Evolutionary conservation across 2,797 vertebrate species (phyloP), one percentile per base, ranked within the genome.

Genomic region (Stomatorhinus walkeri): DNA sequence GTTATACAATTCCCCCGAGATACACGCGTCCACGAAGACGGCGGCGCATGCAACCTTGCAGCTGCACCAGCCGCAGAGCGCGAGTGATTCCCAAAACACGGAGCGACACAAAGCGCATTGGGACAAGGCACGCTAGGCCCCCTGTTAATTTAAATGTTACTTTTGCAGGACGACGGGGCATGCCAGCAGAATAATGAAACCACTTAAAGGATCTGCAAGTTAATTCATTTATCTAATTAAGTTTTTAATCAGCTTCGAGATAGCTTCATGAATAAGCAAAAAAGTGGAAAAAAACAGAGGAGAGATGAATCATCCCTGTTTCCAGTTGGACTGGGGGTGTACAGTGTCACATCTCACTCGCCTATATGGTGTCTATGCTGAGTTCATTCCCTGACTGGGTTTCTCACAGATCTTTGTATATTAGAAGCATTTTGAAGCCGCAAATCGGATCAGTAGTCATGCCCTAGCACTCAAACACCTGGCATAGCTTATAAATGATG

Each of bases 251-350:
- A 85, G 51, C n/a, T 85, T 12, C 0, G 68, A 40, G 68, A 76
- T 76, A 14, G 84, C 84, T 86, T 86, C 48, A 86, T 86, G 84
- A 86, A 52, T 54, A 86, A 86, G 51, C 24, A 86, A 86, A 32
- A 86, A 86, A 28, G 4, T 14, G 10, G 84, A 19, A 51, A 10
- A 52, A 54, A 19, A 48, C 12, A 24, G 84, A 32, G 36, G 28
- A 28, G 10, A 76, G 48, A 86, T 52, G 24, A 86, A 54, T 86
- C 87, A 51, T 88, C 9, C 68, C 87, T 28, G 14, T 19, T 19
- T 79, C 28, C 49, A 88, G 87, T 19, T 43, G 59, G 28, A 56
- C 16, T 36, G 24, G 46, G 68, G 72, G 51, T 32, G 48, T 43
- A 19, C 72, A 54, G 32, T 16, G 28, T 16, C 10, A 68, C 51